Conservation (phyloP, 1,140 invertebrate species). For the Drosophila paulistorum region DNA sequence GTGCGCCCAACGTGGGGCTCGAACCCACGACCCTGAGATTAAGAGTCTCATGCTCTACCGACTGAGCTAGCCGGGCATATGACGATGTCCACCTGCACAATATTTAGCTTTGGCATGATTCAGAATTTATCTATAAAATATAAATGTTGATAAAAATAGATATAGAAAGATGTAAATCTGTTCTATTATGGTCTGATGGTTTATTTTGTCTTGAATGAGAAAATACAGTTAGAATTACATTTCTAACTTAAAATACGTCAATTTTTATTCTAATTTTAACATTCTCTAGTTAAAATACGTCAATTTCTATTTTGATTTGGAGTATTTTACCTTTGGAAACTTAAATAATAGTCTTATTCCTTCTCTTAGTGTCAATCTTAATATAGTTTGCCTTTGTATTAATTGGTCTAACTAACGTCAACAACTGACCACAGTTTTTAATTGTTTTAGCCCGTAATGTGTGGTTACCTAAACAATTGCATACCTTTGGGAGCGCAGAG, state of each 20-base stretch:
- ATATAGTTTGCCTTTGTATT: background rate
- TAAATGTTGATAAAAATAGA: background rate
- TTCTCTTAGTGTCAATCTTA: background rate
- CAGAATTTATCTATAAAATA: background rate
- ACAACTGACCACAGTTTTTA: background rate
- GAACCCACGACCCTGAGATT: slow-evolving; percentile 96
- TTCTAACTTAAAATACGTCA: too few species aligned
- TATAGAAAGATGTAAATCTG: background rate
- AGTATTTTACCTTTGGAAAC: background rate
- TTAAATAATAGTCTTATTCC: background rate
- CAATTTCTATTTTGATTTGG: background rate
- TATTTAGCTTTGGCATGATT: background rate
- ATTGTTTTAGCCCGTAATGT: background rate
- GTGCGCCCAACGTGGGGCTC: slow-evolving; percentile 93
- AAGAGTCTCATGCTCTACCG: slow-evolving; percentile 97
- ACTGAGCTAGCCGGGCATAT: slow-evolving; percentile 91
- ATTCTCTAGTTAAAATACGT: too few species aligned
- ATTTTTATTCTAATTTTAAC: too few species aligned
- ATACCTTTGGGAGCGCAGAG: background rate
- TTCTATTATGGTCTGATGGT: too few species aligned
- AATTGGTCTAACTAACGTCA: slow-evolving; percentile 31
- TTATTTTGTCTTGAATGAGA: too few species aligned
- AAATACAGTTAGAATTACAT: too few species aligned
- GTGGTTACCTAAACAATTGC: slow-evolving; percentile 9
- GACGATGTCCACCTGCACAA: background rate